phyloP scores from a whole-genome alignment of 1,140 invertebrate species.

The Dreissena rostriformis region DNA sequence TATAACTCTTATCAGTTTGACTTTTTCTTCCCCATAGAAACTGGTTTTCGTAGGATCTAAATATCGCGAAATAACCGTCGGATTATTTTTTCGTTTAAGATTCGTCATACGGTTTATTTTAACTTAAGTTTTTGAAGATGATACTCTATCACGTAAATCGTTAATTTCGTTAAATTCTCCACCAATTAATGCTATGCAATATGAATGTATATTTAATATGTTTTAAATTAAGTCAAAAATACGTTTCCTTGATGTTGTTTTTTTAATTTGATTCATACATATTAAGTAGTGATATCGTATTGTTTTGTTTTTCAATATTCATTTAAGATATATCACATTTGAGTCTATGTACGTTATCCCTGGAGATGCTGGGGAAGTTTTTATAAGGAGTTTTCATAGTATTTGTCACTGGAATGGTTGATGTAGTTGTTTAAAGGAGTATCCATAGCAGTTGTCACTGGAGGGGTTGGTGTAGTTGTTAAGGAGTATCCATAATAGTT shows the following conservation, averaged over 20 bases:
- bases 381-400: too few relatives aligned
- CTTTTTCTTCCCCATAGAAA: too few relatives aligned
- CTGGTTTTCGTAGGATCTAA: too few relatives aligned
- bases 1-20: too few relatives aligned
- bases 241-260: not conserved
- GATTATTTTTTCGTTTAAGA: not conserved
- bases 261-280: slow-evolving; percentile 52
- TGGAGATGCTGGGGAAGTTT: too few relatives aligned
- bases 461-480: too few relatives aligned
- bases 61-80: too few relatives aligned
- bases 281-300: not conserved
- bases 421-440: too few relatives aligned
- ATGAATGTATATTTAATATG: not conserved
- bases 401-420: too few relatives aligned
- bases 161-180: slow-evolving; percentile 41
- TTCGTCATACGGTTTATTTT: slow-evolving; percentile 1
- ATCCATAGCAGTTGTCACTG: too few relatives aligned
- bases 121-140: slow-evolving; percentile 29
- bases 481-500: too few relatives aligned
- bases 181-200: not conserved
- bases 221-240: not conserved
- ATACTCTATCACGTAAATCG: slow-evolving; percentile 19
- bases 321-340: slow-evolving; percentile 26
- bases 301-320: slow-evolving; percentile 17
- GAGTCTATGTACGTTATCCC: slow-evolving; percentile 13